These are phyloP conservation scores for Arnoldichthys spilopterus DNA, from an alignment of 2,797 vertebrate species.

Conservation along the genomic window DNA sequence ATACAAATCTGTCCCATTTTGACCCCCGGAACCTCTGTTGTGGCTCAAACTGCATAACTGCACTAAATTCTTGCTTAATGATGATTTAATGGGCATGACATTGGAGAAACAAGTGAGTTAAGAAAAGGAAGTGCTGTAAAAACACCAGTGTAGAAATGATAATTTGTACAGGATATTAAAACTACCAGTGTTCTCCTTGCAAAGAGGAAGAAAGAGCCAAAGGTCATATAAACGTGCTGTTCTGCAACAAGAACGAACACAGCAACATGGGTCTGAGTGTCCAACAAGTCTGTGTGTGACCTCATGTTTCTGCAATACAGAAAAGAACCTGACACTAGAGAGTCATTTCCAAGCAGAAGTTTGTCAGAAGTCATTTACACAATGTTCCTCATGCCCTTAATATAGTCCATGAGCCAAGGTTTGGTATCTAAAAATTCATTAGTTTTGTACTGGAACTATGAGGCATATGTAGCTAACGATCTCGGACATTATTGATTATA, in stretches of 20 bases:
- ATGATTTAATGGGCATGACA: conserved; percentile 2
- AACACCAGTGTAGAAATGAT: not conserved
- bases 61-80: conserved; percentile 9
- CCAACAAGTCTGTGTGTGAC: not conserved
- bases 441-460: too few relatives aligned
- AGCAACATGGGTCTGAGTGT: not conserved
- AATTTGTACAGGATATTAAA: not conserved
- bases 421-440: not conserved
- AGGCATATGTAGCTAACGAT: too few relatives aligned
- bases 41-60: not conserved
- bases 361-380: not conserved
- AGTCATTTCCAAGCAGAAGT: not conserved
- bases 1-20: not conserved
- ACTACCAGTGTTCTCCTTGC: not conserved
- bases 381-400: not conserved
- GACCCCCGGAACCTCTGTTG: not conserved
- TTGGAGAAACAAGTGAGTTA: conserved; percentile 1
- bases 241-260: not conserved
- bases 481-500: too few relatives aligned
- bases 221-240: not conserved
- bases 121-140: conserved; percentile 2
- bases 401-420: not conserved
- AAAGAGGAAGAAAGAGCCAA: not conserved
- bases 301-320: not conserved
- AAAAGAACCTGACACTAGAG: not conserved